Evolutionary conservation across 1,140 invertebrate species (phyloP).

Genomic region (Sesamia nonagrioides): DNA sequence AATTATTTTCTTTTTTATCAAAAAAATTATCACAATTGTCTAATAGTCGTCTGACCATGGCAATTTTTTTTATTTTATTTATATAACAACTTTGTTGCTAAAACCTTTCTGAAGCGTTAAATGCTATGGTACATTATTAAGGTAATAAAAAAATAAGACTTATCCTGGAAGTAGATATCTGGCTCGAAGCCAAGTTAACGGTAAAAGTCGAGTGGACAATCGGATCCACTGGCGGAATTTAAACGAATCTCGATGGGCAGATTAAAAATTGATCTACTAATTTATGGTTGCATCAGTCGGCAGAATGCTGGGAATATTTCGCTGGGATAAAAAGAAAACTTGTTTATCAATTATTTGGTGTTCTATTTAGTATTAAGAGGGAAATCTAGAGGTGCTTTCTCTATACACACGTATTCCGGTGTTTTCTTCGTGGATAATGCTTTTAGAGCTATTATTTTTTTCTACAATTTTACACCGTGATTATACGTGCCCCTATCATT

Average conservation of each 20-base stretch:
- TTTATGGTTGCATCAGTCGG: slow-evolving; percentile 32
- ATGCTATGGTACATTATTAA: background rate
- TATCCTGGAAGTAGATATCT: background rate
- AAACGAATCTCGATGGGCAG: slow-evolving; percentile 17
- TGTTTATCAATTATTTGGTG: background rate
- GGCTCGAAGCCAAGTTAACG: slow-evolving; percentile 26
- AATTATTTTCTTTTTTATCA: too few species aligned
- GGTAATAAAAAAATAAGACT: slow-evolving; percentile 20
- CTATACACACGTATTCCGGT: too few species aligned
- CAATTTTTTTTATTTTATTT: too few species aligned
- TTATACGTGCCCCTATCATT: too few species aligned
- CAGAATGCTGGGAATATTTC: background rate
- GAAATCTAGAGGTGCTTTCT: too few species aligned
- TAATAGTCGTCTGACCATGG: too few species aligned
- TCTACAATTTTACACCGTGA: too few species aligned
- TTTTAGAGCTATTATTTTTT: too few species aligned
- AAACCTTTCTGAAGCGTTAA: background rate
- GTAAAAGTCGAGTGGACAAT: slow-evolving; percentile 31
- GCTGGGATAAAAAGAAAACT: background rate
- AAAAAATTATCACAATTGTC: too few species aligned
- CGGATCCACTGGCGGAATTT: slow-evolving; percentile 14
- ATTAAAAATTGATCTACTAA: slow-evolving; percentile 28
- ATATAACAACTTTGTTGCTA: background rate
- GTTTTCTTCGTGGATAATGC: too few species aligned
- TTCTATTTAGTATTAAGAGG: background rate